A percentile compares a stretch with the other conserved stretches of the same genome.
phyloP scores from a whole-genome alignment of 2,888 invertebrate genomes.

The Ramazzottius varieornatus region DNA sequence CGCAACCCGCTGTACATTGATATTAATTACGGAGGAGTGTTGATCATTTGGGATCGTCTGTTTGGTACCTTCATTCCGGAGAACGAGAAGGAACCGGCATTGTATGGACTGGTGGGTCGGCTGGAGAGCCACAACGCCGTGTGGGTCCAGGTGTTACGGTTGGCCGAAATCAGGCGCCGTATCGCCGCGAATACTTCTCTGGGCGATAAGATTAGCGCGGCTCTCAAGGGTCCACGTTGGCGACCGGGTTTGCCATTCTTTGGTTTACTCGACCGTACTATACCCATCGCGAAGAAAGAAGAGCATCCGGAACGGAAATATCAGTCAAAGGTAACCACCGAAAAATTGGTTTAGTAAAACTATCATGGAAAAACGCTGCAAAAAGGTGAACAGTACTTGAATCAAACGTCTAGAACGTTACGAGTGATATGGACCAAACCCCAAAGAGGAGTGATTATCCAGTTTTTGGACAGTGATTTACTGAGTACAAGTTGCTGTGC shows the following conservation, averaged over 20 bases:
- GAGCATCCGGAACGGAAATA: not conserved
- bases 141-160: not conserved
- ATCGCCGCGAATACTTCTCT: not conserved
- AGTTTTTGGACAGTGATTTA: too few species aligned
- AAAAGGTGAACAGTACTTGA: too few species aligned
- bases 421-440: too few species aligned
- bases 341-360: too few species aligned
- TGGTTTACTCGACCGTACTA: not conserved
- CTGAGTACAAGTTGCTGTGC: too few species aligned
- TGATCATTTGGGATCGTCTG: constrained; percentile 62
- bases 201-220: not conserved
- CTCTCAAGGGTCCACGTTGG: not conserved
- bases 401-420: too few species aligned
- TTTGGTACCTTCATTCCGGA: constrained; percentile 29
- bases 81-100: not conserved
- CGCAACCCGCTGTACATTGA: constrained; percentile 70
- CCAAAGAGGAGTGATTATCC: too few species aligned
- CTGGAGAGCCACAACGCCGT: not conserved
- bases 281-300: not conserved
- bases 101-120: not conserved
- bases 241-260: constrained; percentile 1
- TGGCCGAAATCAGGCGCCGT: not conserved
- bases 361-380: not conserved
- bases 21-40: constrained; percentile 66
- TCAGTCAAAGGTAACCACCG: not conserved